Base-by-base conservation (phyloP, 2,888 invertebrate genomes). In the Lycocerus yunnanus region DNA sequence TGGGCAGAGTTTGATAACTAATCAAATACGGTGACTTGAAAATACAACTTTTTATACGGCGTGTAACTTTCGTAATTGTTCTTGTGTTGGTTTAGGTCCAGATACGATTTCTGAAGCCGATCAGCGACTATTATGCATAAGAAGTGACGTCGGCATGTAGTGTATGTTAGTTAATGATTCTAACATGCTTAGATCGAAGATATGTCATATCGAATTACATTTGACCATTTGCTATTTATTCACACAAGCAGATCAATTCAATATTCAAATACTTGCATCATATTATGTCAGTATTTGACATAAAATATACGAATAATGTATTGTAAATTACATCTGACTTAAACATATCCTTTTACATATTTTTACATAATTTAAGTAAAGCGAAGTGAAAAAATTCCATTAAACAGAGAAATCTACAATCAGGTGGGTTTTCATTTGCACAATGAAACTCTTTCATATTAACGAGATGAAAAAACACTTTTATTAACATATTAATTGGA, bases 201-300 rank as follows among this genome's bases (percentile, higher is more conserved):
- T 84, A 84, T 83, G 84, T 84, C 84, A 83, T 83, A 83, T 83
- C 83, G 81, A 79, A 81, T 84, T 84, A 84, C 73, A 71, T 73
- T 71, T 66, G 71, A 72, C 68, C 71, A 66, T 76, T 68, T 27
- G 58, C 16, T 69, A 67, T 63, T 72, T 74, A 43, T 66, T 68
- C 68, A 18, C 61, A 73, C 61, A 71, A 63, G 72, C 72, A 63
- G 71, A 61, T 75, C 75, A 68, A 71, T 69, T 75, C 74, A 66
- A 71, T 66, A 27, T 66, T 27, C 24, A 15, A 24, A 24, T 66
- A 66, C 27, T 14, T 21, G 61, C 71, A 61, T 69, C 69, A 63
- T 69, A 71, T 71, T 71, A 71, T 71, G 71, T 71, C 71, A 59
- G 70, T 18, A 63, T 43, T 20, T 18, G 65, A 70, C 15, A 63